Evolutionary conservation across 2,888 invertebrate genomes (phyloP).

Genomic region (Cephus nigrinus): DNA sequence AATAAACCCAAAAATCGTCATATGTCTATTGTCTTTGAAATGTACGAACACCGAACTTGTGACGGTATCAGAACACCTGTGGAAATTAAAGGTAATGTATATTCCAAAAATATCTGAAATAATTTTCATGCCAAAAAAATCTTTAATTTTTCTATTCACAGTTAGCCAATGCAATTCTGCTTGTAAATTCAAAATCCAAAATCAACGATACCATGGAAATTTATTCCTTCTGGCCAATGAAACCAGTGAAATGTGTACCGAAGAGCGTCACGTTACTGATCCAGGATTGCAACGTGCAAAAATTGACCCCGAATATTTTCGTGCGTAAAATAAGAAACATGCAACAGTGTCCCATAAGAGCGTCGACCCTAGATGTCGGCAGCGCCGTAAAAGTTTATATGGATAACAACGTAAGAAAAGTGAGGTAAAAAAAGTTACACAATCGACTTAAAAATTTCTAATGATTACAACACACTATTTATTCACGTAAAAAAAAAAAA

Average conservation of each 20-base stretch:
- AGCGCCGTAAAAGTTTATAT: neutral
- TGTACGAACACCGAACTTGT: constrained; percentile 1
- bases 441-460: neutral
- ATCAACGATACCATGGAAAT: neutral
- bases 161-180: no score
- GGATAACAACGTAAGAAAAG: neutral
- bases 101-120: neutral
- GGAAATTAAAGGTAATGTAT: neutral
- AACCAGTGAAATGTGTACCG: neutral
- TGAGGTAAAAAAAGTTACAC: neutral
- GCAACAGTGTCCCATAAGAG: constrained; percentile 1
- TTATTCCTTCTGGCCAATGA: constrained; percentile 1
- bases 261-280: neutral
- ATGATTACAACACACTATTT: neutral
- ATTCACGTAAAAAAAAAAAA: neutral
- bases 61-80: neutral
- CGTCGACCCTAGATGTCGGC: neutral
- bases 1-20: constrained; percentile 8
- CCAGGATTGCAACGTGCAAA: constrained; percentile 5
- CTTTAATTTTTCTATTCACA: no score
- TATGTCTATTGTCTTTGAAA: neutral
- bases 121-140: neutral
- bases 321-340: constrained; percentile 6
- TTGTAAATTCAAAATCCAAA: no score
- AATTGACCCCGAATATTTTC: neutral